Base-by-base conservation (phyloP, 2,888 invertebrate species). In the Tinea semifulvella region DNA sequence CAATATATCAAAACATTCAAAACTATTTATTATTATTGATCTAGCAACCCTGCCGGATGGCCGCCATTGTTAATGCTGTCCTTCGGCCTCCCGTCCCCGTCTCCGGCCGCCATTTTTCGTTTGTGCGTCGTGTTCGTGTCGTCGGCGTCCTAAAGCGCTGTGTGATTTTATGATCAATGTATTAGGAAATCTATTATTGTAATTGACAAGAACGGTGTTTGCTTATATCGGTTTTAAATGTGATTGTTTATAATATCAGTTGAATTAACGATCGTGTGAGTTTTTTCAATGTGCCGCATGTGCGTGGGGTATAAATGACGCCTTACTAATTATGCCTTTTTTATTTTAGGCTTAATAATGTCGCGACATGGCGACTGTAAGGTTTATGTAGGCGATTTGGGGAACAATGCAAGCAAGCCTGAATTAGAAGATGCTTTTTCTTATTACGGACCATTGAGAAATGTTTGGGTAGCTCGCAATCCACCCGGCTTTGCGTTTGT, bases 381-480 rank as follows among this genome's bases (percentile, higher is more conserved):
- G 75, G 92, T 97, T 39, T 98, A 97, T 72, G 95, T 98, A 17
- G 98, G 97, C 44, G 96, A 97, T 80, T 84, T 98, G 62, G 96
- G 96, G 39, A 90, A 89, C 61, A 90, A 87, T 58, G 96, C 96
- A 22, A 92, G 94, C 48, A 95, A 96, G 76, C 92, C 94, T 58
- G 96, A 96, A 72, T 83, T 95, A 46, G 96, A 97, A 77, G 92
- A 94, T 67, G 92, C 94, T 11, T 98, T 97, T 75, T 89, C 91
- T 48, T 91, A 94, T 58, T 97, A 95, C 63, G 97, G 97, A 8
- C 91, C 93, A 1, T 76, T 97, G 56, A 86, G 93, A 58, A 96
- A 94, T 77, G 96, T 97, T 38, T 98, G 97, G 97, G 96, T 98
- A n/a, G 97, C 97, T 0, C 85, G 96, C 54, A 96, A 97, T 69